Evolutionary conservation across 2,888 invertebrate species (phyloP).

Genomic region (Onthophagus sagittarius): DNA sequence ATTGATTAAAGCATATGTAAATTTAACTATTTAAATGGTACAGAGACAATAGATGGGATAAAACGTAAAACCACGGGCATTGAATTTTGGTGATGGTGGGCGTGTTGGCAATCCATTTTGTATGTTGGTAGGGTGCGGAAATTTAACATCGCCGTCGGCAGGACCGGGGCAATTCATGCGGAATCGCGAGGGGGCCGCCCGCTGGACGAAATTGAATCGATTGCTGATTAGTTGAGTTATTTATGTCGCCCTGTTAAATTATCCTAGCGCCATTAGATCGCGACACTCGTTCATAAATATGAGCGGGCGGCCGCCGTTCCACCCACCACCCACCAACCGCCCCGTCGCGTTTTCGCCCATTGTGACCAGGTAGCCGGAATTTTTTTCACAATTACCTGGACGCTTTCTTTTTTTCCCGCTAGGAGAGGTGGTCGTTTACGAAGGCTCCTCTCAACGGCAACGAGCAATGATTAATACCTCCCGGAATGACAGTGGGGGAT

Average conservation of each 20-base stretch:
- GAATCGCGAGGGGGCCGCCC: slow-evolving; percentile 2
- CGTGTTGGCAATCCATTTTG: background rate
- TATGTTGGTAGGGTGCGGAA: background rate
- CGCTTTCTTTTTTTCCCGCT: background rate
- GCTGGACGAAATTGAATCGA: slow-evolving; percentile 27
- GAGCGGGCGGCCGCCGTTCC: slow-evolving; percentile 32
- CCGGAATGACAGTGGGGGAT: slow-evolving; percentile 27
- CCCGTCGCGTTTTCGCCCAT: slow-evolving; percentile 31
- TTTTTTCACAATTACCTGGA: slow-evolving; percentile 23
- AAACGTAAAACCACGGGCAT: background rate
- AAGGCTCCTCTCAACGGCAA: slow-evolving; percentile 15
- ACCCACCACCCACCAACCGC: background rate
- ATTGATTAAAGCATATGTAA: background rate
- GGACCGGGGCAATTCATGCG: slow-evolving; percentile 1
- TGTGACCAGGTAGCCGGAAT: slow-evolving; percentile 31
- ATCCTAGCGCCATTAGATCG: slow-evolving; percentile 34
- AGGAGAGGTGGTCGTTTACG: slow-evolving; percentile 13
- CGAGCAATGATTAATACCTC: slow-evolving; percentile 30
- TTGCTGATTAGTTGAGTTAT: slow-evolving; percentile 35
- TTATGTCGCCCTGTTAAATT: slow-evolving; percentile 37
- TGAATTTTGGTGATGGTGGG: background rate
- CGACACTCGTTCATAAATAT: slow-evolving; percentile 34
- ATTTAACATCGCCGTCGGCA: slow-evolving; percentile 3
- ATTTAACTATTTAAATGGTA: background rate
- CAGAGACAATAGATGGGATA: background rate